Conservation (phyloP, 1,140 invertebrate genomes). For the Drosophila micromelanica region DNA sequence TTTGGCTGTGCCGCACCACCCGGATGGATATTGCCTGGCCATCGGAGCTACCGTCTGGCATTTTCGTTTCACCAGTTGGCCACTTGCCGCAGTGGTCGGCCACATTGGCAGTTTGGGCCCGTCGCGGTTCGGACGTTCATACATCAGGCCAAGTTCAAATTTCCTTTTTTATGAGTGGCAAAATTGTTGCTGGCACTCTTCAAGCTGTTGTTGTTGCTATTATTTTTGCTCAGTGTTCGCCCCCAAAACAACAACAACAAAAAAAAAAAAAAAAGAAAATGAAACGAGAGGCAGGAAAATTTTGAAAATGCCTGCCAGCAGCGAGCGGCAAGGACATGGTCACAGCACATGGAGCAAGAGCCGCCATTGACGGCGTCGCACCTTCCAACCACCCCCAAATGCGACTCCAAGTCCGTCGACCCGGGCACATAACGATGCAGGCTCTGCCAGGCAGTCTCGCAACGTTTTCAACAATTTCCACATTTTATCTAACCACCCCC, state of each 20-base stretch:
- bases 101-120: conserved; percentile 68
- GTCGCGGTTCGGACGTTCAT: conserved; percentile 60
- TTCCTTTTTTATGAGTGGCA: conserved; percentile 65
- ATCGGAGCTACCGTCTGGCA: conserved; percentile 62
- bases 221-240: conserved; percentile 43
- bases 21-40: conserved; percentile 19
- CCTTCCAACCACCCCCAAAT: conserved; percentile 77
- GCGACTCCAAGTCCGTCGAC: conserved; percentile 74
- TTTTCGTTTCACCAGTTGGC: conserved; percentile 66
- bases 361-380: conserved; percentile 60
- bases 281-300: conserved; percentile 44
- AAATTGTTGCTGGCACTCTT: conserved; percentile 44
- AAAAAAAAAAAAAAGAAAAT: conserved; percentile 45
- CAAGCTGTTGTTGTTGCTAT: conserved; percentile 20
- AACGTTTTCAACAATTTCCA: conserved; percentile 81
- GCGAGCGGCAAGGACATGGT: conserved; percentile 24
- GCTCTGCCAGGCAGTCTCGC: conserved; percentile 57
- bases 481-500: conserved; percentile 82
- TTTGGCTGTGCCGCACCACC: conserved; percentile 4
- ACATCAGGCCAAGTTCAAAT: conserved; percentile 81
- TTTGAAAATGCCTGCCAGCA: conserved; percentile 73
- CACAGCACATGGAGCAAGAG: conserved; percentile 53
- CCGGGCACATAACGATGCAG: conserved; percentile 80
- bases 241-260: neutral
- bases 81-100: conserved; percentile 74